A percentile compares a stretch with the other conserved stretches of the same genome.
phyloP scores from a whole-genome alignment of 1,140 invertebrate genomes.

The Hypsibius dujardini region DNA sequence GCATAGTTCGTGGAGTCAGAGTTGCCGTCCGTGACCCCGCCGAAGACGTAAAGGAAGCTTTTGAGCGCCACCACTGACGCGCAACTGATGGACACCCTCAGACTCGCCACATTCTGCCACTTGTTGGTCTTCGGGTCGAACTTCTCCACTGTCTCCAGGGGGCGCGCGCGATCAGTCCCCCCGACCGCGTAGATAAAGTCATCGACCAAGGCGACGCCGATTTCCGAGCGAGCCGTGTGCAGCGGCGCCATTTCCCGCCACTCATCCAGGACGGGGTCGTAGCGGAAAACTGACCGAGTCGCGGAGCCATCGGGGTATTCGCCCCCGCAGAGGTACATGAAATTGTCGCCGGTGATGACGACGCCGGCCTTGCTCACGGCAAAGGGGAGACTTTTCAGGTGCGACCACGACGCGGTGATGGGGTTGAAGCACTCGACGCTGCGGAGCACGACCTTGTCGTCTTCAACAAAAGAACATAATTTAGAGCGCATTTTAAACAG shows the following conservation, averaged over 20 bases:
- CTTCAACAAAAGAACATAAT: too few relatives aligned
- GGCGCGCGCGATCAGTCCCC: slow-evolving; percentile 62
- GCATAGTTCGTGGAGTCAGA: slow-evolving; percentile 37
- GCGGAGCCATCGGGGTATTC: slow-evolving; percentile 42
- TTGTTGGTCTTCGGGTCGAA: slow-evolving; percentile 45
- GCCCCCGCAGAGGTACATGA: slow-evolving; percentile 40
- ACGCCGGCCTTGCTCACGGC: slow-evolving; percentile 41
- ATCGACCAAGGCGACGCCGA: slow-evolving; percentile 45
- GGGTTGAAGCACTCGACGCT: slow-evolving; percentile 40
- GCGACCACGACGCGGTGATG: slow-evolving; percentile 30
- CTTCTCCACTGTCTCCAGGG: slow-evolving; percentile 53
- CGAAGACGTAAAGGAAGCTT: slow-evolving; percentile 36
- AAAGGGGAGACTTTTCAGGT: slow-evolving; percentile 35
- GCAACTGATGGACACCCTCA: slow-evolving; percentile 37
- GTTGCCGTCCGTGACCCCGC: slow-evolving; percentile 37
- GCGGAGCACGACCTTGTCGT: slow-evolving; percentile 40
- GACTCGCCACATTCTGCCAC: slow-evolving; percentile 34
- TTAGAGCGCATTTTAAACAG: too few relatives aligned
- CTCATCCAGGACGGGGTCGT: slow-evolving; percentile 38
- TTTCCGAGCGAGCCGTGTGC: slow-evolving; percentile 36
- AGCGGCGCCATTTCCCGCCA: slow-evolving; percentile 41
- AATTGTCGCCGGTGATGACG: slow-evolving; percentile 37
- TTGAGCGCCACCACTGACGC: slow-evolving; percentile 37
- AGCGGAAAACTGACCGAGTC: slow-evolving; percentile 37
- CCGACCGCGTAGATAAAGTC: slow-evolving; percentile 54